Percentiles rank a stretch among this genome's conserved stretches.
phyloP scores from a whole-genome alignment of 2,113 vertebrate species.

The Charadrius vociferus region DNA sequence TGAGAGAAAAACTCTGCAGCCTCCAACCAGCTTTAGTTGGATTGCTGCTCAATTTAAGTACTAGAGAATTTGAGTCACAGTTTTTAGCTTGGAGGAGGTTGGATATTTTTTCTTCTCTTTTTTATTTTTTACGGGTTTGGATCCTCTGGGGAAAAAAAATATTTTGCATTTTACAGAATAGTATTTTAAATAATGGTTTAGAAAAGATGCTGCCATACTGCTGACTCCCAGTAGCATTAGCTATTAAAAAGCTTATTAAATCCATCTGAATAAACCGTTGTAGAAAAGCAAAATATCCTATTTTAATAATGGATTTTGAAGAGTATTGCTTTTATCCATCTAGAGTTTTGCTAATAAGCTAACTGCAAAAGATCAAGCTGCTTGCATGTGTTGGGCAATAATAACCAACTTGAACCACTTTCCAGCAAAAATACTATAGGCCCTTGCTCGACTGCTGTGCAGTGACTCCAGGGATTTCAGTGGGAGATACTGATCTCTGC shows the following conservation, averaged over 20 bases:
- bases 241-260: conserved; percentile 46
- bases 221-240: conserved; percentile 29
- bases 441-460: conserved; percentile 16
- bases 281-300: conserved; percentile 31
- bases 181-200: conserved; percentile 59
- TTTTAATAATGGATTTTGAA: conserved; percentile 48
- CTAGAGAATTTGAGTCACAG: not conserved
- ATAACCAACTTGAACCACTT: conserved; percentile 41
- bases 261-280: not conserved
- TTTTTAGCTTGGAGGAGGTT: conserved; percentile 34
- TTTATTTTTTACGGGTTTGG: not conserved
- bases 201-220: conserved; percentile 15
- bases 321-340: conserved; percentile 43
- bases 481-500: conserved; percentile 52
- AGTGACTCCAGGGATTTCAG: conserved; percentile 34
- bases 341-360: conserved; percentile 22
- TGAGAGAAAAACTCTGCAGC: conserved; percentile 8
- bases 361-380: conserved; percentile 38
- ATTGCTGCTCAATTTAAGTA: not conserved
- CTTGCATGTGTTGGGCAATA: conserved; percentile 34
- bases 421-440: conserved; percentile 19
- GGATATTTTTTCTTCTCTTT: not conserved
- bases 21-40: not conserved
- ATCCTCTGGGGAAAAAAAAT: not conserved
- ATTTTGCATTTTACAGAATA: conserved; percentile 35